These are phyloP conservation scores for Archilochus colubris DNA, from an alignment of 2,113 vertebrate species.

Conservation along the genomic window DNA sequence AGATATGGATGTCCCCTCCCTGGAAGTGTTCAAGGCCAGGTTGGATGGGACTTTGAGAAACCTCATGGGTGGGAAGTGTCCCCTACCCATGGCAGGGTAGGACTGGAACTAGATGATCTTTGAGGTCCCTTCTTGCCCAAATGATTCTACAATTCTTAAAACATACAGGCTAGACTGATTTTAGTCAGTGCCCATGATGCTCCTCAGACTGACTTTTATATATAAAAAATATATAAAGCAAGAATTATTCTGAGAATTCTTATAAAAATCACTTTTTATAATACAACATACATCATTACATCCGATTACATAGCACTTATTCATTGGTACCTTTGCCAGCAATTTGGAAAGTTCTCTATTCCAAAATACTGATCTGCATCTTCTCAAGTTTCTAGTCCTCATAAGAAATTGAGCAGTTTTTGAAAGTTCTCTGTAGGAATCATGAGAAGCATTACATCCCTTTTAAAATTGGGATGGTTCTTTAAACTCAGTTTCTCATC, in stretches of 20 bases:
- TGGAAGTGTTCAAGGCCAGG: too few relatives aligned
- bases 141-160: not conserved
- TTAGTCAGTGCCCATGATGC: not conserved
- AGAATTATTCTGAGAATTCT: not conserved
- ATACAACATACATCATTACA: not conserved
- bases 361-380: not conserved
- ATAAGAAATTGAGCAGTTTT: not conserved
- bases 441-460: not conserved
- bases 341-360: not conserved
- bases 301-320: not conserved
- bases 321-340: fast-evolving
- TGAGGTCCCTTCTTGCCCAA: too few relatives aligned
- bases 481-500: not conserved
- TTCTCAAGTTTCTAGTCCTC: not conserved
- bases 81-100: too few relatives aligned
- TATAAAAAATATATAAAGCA: not conserved
- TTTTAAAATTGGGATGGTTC: not conserved
- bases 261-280: not conserved
- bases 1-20: too few relatives aligned
- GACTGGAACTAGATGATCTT: too few relatives aligned
- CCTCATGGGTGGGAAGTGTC: too few relatives aligned
- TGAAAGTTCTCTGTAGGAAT: not conserved
- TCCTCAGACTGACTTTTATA: too few relatives aligned
- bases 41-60: too few relatives aligned
- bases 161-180: not conserved